phyloP scores from a whole-genome alignment of 2,888 invertebrate species.

The Serripes groenlandicus region DNA sequence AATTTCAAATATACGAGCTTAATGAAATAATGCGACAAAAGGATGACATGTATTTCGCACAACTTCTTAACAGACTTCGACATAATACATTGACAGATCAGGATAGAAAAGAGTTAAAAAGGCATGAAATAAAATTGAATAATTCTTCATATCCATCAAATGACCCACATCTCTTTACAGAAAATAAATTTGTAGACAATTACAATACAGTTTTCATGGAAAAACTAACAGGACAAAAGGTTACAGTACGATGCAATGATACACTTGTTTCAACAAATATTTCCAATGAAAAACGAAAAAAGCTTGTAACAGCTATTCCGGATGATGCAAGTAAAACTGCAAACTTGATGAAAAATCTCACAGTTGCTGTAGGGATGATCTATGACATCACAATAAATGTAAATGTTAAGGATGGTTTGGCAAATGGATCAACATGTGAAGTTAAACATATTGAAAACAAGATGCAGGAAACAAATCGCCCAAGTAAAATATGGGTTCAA shows the following conservation, averaged over 20 bases:
- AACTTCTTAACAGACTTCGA: conserved; percentile 56
- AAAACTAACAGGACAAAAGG: conserved; percentile 29
- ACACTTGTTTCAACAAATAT: background rate
- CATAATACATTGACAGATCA: conserved; percentile 45
- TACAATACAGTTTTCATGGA: conserved; percentile 38
- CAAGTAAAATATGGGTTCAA: background rate
- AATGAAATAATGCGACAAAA: conserved; percentile 63
- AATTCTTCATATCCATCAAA: background rate
- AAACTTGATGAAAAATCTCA: too few relatives aligned
- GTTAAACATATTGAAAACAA: conserved; percentile 44
- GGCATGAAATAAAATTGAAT: background rate
- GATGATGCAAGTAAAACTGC: background rate
- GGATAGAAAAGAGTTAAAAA: conserved; percentile 27
- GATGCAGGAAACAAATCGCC: background rate
- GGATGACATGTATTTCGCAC: conserved; percentile 57
- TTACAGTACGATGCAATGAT: conserved; percentile 22
- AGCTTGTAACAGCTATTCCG: background rate
- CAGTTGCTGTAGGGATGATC: conserved; percentile 25
- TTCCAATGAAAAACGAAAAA: background rate
- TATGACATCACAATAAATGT: conserved; percentile 50
- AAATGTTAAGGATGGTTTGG: conserved; percentile 49
- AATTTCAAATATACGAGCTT: conserved; percentile 55
- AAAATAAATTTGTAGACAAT: conserved; percentile 29
- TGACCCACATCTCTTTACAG: conserved; percentile 39
- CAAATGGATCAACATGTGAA: conserved; percentile 49